Base-by-base conservation (phyloP, 1,140 invertebrate genomes). In the Diorhabda carinulata region DNA sequence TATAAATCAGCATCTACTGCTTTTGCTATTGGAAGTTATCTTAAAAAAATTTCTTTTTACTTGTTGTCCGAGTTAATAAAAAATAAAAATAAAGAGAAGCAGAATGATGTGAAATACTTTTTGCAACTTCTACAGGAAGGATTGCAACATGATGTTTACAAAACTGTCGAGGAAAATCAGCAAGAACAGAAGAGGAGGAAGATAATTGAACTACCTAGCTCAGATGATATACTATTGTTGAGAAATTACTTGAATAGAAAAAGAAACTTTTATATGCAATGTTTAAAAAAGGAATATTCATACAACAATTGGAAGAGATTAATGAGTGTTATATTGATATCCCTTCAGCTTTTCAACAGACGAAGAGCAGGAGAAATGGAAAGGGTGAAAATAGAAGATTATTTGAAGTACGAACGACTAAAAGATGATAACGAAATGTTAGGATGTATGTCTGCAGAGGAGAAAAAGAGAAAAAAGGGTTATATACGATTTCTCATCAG, bases 91-190 rank as follows among this genome's bases (percentile, higher is more conserved):
- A 42, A 63, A 63, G 43, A 63, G 43, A 63, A 43, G 44, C 6
- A 9, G 42, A 9, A 63, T 7, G 43, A 45, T n/a, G 43, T 63
- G 7, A 7, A 25, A 43, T 40, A 63, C 9, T 63, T 63, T 45
- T 43, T 43, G 41, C 61, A 63, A 45, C 61, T 63, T 3, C 10
- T 63, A 45, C 40, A 63, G 42, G 61, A 63, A 9, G 43, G 61
- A 5, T 4, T 63, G 6, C 6, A 5, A 47, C 3, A 63, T 63
- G 61, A 45, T 44, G 44, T 63, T 2, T 63, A 63, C 44, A 45
- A 63, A 63, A 63, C 61, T 42, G 61, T 63, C 6, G 8, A 7
- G 40, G 61, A 63, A 45, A 63, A 63, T 63, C 40, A 25, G 25
- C 41, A 43, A 8, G 61, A 63, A 7, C 7, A 6, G 42, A 63